These are phyloP conservation scores for Genyomyrus donnyi DNA, from an alignment of 2,113 vertebrate genomes.

Conservation along the genomic window DNA sequence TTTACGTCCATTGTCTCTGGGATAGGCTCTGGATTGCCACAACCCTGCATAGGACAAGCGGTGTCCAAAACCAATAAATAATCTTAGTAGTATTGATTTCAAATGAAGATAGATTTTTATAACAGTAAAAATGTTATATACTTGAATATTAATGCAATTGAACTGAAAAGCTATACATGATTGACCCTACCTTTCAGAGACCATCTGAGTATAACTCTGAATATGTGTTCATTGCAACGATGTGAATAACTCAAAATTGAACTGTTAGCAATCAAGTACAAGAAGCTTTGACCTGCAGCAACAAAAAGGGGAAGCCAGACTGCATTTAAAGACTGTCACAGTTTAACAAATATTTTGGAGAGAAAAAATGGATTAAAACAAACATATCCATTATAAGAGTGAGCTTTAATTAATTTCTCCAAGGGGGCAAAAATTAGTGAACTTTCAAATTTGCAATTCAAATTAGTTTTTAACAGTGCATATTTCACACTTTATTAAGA, in stretches of 20 bases:
- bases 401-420: conserved; percentile 11
- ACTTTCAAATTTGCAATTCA: conserved; percentile 19
- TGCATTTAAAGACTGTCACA: not conserved
- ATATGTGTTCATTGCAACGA: not conserved
- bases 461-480: conserved; percentile 15
- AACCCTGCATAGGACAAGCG: not conserved
- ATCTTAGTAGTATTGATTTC: not conserved
- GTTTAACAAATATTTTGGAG: not conserved
- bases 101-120: not conserved
- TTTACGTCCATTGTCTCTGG: not conserved
- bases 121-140: not conserved
- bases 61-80: not conserved
- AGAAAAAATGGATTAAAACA: conserved; percentile 3
- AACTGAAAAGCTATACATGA: not conserved
- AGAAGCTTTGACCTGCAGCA: not conserved
- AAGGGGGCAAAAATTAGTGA: conserved; percentile 10
- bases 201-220: not conserved
- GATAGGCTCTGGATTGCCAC: not conserved
- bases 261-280: not conserved
- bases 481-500: conserved; percentile 16
- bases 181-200: not conserved
- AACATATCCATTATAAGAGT: conserved; percentile 8
- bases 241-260: not conserved
- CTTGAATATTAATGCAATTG: not conserved
- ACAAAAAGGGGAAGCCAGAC: not conserved